A percentile compares a stretch with the other conserved stretches of the same genome.
These are phyloP conservation scores for Alca torda DNA, from an alignment of 2,797 vertebrate genomes.

Conservation along the genomic window DNA sequence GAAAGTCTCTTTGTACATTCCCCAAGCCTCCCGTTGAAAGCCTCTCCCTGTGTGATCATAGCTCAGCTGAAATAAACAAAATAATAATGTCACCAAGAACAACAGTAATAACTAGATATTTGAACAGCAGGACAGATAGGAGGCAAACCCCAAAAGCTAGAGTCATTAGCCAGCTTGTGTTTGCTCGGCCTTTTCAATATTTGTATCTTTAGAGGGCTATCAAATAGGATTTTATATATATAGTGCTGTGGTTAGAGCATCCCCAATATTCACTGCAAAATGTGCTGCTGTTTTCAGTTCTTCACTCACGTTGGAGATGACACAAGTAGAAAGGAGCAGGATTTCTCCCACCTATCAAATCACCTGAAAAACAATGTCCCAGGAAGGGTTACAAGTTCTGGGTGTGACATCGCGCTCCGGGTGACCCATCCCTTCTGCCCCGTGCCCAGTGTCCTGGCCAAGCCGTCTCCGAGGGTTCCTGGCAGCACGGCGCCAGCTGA, in stretches of 20 bases:
- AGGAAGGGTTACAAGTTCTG: neutral
- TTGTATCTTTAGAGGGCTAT: neutral
- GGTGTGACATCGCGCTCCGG: no score
- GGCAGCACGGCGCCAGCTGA: neutral
- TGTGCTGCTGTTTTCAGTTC: neutral
- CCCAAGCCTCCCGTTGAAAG: neutral
- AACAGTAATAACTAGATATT: neutral
- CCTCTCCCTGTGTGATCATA: neutral
- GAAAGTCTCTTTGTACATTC: neutral
- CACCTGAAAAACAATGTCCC: neutral
- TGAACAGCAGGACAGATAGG: neutral
- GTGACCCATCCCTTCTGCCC: neutral
- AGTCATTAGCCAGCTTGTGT: neutral
- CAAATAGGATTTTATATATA: neutral
- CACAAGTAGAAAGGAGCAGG: neutral
- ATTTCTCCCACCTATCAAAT: neutral
- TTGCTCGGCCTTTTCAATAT: neutral
- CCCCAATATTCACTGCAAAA: neutral
- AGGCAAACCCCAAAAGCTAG: neutral
- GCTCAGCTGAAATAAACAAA: neutral
- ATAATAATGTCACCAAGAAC: neutral
- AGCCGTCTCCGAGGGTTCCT: neutral
- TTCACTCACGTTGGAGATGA: neutral
- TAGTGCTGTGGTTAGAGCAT: neutral
- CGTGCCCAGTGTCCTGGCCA: rapidly evolving